phyloP scores from a whole-genome alignment of 2,113 vertebrate genomes.

The Petromus typicus region DNA sequence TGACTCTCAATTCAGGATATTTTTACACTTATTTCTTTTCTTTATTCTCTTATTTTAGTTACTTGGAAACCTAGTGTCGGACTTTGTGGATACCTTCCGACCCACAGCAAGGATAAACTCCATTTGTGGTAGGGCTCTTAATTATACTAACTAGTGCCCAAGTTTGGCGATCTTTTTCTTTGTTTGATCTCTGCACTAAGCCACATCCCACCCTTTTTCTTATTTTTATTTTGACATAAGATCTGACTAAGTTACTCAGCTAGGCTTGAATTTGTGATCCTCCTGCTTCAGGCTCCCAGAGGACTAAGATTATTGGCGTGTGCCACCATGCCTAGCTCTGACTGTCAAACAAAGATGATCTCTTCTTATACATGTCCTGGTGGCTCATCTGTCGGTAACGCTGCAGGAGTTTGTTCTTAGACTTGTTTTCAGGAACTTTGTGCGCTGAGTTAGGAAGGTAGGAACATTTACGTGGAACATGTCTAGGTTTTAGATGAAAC shows the following conservation, averaged over 20 bases:
- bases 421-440: conserved; percentile 13
- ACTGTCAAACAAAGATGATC: background rate
- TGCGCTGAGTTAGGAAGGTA: background rate
- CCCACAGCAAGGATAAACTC: conserved; percentile 99
- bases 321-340: background rate
- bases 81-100: conserved; percentile 99
- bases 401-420: background rate
- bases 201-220: background rate
- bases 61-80: conserved; percentile 96
- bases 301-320: background rate
- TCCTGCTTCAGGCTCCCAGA: background rate
- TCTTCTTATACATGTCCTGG: background rate
- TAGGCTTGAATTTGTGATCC: background rate
- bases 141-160: background rate
- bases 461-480: background rate
- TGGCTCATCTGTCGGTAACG: conserved; percentile 20
- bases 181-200: background rate
- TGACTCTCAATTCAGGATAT: background rate
- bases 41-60: conserved; percentile 87
- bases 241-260: background rate
- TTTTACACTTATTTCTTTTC: conserved; percentile 11
- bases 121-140: conserved; percentile 94
- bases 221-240: background rate
- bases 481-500: background rate
- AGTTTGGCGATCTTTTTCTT: background rate